These are phyloP conservation scores for Scaeva pyrastri DNA, from an alignment of 2,888 invertebrate species.

Conservation along the genomic window DNA sequence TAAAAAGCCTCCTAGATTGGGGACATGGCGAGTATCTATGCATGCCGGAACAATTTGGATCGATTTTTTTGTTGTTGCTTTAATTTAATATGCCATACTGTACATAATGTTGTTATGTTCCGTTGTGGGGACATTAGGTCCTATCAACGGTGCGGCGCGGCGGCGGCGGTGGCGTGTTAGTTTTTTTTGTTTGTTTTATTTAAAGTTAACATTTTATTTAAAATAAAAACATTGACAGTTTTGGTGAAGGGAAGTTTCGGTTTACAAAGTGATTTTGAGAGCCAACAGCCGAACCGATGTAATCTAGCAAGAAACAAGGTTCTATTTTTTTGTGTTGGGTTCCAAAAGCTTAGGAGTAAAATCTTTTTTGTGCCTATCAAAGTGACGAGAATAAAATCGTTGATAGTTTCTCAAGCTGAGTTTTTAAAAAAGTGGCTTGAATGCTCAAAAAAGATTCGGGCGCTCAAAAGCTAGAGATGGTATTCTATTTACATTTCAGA, in stretches of 20 bases:
- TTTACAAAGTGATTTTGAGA: not conserved
- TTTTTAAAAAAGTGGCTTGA: too few species aligned
- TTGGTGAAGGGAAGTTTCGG: not conserved
- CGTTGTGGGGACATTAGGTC: not conserved
- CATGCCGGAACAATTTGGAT: conserved; percentile 26
- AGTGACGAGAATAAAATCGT: too few species aligned
- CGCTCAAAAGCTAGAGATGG: too few species aligned
- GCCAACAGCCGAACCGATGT: not conserved
- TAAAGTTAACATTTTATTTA: conserved; percentile 2
- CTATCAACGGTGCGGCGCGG: too few species aligned
- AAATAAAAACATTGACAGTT: not conserved
- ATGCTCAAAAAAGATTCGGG: too few species aligned
- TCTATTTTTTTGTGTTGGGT: too few species aligned
- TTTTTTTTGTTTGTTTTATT: not conserved
- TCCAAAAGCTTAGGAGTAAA: too few species aligned
- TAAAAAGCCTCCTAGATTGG: conserved; percentile 28
- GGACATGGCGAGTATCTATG: conserved; percentile 18
- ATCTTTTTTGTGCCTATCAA: too few species aligned
- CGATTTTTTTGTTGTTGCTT: conserved; percentile 12
- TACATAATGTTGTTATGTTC: not conserved
- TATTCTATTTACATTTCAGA: too few species aligned
- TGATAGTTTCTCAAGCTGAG: too few species aligned
- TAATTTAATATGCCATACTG: not conserved
- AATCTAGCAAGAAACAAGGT: too few species aligned
- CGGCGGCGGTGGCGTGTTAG: too few species aligned